phyloP scores from a whole-genome alignment of 1,140 invertebrate genomes.

The Drosophila tropicalis region DNA sequence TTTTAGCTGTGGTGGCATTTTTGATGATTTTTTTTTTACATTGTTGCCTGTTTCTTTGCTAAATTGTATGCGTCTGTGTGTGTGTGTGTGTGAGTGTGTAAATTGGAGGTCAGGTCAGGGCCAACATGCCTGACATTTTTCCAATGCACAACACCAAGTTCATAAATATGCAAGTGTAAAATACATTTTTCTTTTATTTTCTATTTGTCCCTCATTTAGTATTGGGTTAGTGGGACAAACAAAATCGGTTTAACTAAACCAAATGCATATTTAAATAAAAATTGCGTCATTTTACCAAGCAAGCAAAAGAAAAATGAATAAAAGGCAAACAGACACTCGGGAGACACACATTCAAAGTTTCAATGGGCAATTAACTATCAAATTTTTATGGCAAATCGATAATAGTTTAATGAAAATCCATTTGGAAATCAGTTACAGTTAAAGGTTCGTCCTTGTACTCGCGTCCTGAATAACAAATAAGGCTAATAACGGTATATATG shows the following conservation, averaged over 20 bases:
- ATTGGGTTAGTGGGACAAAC: slow-evolving; percentile 28
- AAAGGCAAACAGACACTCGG: neutral
- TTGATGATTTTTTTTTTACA: slow-evolving; percentile 22
- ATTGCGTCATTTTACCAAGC: neutral
- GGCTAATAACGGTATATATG: no score
- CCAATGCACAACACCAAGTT: slow-evolving; percentile 23
- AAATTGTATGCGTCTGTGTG: neutral
- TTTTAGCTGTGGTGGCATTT: neutral
- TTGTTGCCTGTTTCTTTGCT: slow-evolving; percentile 16
- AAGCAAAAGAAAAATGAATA: neutral
- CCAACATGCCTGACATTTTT: slow-evolving; percentile 54
- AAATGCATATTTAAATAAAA: neutral
- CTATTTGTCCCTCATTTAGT: neutral
- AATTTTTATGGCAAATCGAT: neutral
- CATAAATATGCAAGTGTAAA: slow-evolving; percentile 37
- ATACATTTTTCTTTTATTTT: neutral
- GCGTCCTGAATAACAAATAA: no score
- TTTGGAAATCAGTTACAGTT: neutral
- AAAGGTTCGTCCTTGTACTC: no score
- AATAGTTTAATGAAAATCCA: neutral
- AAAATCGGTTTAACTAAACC: neutral
- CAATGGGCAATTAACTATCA: neutral
- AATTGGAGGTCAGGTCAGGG: slow-evolving; percentile 62
- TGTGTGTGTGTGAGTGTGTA: slow-evolving; percentile 15
- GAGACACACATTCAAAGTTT: neutral